Evolutionary conservation across 2,797 vertebrate genomes (phyloP).

Genomic region (Oreochromis mossambicus): DNA sequence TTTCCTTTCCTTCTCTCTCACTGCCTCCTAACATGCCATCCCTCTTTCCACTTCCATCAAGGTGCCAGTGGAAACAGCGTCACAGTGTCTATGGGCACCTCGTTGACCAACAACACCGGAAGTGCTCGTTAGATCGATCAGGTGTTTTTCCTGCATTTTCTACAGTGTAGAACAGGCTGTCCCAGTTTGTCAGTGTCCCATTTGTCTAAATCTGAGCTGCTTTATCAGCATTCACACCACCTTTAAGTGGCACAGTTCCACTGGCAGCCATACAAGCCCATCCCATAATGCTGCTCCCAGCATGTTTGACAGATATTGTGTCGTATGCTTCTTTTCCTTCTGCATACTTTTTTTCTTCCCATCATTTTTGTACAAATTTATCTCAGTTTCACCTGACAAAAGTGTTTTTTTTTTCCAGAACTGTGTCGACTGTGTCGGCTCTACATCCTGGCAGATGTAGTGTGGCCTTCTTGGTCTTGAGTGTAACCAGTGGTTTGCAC

Average conservation of each 20-base stretch:
- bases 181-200: background rate
- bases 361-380: accelerated
- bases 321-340: background rate
- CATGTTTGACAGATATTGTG: background rate
- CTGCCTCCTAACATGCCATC: no score
- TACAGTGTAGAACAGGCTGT: background rate
- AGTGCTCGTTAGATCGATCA: background rate
- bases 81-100: background rate
- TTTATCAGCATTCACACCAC: background rate
- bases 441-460: background rate
- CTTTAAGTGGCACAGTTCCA: background rate
- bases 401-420: background rate
- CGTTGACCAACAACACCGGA: no score
- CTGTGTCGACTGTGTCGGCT: background rate
- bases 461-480: accelerated
- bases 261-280: background rate
- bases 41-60: background rate
- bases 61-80: background rate
- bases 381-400: background rate
- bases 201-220: background rate
- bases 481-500: background rate
- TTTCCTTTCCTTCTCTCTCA: background rate
- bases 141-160: background rate
- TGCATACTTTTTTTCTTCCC: background rate
- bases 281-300: background rate